Conservation (phyloP, 2,888 invertebrate species). For the Lasioglossum villosulum region DNA sequence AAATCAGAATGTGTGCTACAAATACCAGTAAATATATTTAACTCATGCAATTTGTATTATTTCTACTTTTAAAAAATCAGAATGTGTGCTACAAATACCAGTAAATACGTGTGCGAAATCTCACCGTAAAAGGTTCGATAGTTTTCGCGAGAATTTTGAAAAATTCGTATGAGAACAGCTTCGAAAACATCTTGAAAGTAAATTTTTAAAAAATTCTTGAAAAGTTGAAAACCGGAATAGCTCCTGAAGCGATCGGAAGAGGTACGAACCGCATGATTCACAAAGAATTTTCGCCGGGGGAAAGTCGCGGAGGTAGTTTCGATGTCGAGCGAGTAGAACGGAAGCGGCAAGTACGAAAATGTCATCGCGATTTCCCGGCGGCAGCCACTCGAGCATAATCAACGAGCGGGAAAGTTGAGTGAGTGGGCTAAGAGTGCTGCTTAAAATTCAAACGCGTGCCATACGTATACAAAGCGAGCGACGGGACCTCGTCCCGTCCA, state of each 20-base stretch:
- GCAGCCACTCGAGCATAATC: conserved; percentile 45
- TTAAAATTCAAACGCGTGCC: conserved; percentile 53
- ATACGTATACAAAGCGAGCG: conserved; percentile 21
- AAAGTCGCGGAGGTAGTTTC: background rate
- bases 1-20: background rate
- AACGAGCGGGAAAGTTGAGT: conserved; percentile 42
- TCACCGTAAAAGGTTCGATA: background rate
- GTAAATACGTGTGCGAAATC: background rate
- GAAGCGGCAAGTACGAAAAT: conserved; percentile 31
- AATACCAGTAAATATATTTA: background rate
- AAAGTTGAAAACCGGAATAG: background rate
- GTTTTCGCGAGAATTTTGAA: background rate
- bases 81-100: too few relatives aligned
- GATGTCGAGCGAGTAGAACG: background rate
- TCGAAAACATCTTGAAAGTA: background rate
- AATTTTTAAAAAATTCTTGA: background rate
- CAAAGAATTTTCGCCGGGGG: background rate
- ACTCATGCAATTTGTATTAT: background rate
- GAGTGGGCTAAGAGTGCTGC: conserved; percentile 23
- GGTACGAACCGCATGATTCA: background rate
- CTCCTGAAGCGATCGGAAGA: background rate
- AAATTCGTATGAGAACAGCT: background rate
- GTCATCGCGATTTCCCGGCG: conserved; percentile 31
- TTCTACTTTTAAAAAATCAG: too few relatives aligned
- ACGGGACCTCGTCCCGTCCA: conserved; percentile 14